phyloP scores from a whole-genome alignment of 2,888 invertebrate genomes.

The Catonia carolina region DNA sequence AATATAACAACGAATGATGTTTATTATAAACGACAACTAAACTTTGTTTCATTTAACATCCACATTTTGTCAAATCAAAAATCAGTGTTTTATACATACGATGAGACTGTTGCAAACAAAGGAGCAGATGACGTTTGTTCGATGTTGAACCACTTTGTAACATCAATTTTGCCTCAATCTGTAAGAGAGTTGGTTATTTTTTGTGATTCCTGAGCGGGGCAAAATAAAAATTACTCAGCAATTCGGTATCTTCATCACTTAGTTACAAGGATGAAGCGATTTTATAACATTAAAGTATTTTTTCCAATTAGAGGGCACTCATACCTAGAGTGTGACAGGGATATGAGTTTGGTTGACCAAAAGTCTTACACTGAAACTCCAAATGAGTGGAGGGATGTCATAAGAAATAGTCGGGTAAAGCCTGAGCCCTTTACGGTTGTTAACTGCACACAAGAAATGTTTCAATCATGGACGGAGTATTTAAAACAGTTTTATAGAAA shows the following conservation, averaged over 20 bases:
- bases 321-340: neutral
- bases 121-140: slow-evolving; percentile 24
- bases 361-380: slow-evolving; percentile 13
- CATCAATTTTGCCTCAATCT: neutral
- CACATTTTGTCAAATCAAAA: slow-evolving; percentile 15
- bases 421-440: slow-evolving; percentile 10
- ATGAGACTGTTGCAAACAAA: slow-evolving; percentile 24
- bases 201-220: slow-evolving; percentile 5
- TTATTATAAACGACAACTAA: slow-evolving; percentile 23
- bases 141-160: slow-evolving; percentile 22
- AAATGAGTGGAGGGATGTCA: slow-evolving; percentile 16
- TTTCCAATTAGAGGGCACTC: neutral
- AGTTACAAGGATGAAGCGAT: too few relatives aligned
- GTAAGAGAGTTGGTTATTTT: neutral
- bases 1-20: slow-evolving; percentile 27
- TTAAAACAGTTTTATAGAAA: neutral
- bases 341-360: slow-evolving; percentile 1
- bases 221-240: neutral
- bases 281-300: too few relatives aligned
- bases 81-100: slow-evolving; percentile 21
- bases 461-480: neutral
- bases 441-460: neutral
- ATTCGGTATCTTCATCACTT: slow-evolving; percentile 5
- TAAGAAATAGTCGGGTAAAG: slow-evolving; percentile 12
- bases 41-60: slow-evolving; percentile 23